These are phyloP conservation scores for Psylliodes chrysocephalus DNA, from an alignment of 2,888 invertebrate species.

Conservation along the genomic window DNA sequence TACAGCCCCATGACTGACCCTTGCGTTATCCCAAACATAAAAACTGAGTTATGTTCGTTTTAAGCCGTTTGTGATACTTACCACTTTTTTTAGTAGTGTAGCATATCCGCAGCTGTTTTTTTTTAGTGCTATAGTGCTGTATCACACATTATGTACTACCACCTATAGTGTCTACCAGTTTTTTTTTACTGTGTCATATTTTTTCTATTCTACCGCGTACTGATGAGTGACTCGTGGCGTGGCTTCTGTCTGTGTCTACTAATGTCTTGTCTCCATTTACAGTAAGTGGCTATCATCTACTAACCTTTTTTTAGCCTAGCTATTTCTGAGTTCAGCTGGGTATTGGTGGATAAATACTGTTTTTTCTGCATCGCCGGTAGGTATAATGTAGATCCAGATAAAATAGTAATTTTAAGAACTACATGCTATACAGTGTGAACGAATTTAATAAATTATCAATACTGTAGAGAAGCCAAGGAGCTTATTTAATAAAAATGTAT, in stretches of 20 bases:
- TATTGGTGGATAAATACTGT: too few relatives aligned
- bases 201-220: conserved; percentile 49
- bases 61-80: conserved; percentile 41
- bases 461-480: too few relatives aligned
- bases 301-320: conserved; percentile 49
- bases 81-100: conserved; percentile 45
- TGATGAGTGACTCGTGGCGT: conserved; percentile 49
- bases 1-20: background rate
- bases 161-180: conserved; percentile 56
- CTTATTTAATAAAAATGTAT: too few relatives aligned
- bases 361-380: too few relatives aligned
- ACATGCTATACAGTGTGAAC: too few relatives aligned
- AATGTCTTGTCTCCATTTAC: conserved; percentile 63
- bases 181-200: conserved; percentile 50
- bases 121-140: conserved; percentile 55
- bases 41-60: conserved; percentile 43
- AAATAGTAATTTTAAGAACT: too few relatives aligned
- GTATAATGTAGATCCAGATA: too few relatives aligned
- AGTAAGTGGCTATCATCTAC: conserved; percentile 62
- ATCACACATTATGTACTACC: conserved; percentile 50
- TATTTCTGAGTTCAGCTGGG: conserved; percentile 3
- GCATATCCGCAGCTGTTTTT: conserved; percentile 50
- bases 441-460: too few relatives aligned
- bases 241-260: conserved; percentile 65
- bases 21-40: background rate